phyloP scores from a whole-genome alignment of 2,797 vertebrate genomes.

The Mustela erminea region DNA sequence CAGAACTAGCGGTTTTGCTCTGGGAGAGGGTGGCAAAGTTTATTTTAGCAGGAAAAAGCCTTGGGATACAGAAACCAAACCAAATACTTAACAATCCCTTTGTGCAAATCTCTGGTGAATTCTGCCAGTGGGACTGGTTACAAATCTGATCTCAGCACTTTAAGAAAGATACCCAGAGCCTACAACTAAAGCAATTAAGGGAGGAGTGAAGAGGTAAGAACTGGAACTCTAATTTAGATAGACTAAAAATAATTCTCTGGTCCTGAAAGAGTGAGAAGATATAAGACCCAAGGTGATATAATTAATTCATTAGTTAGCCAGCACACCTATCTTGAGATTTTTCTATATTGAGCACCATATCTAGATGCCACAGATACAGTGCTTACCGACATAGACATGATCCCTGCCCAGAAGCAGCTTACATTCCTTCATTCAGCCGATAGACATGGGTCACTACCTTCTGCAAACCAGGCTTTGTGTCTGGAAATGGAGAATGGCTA shows the following conservation, averaged over 20 bases:
- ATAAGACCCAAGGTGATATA: background rate
- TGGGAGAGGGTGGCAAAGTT: conserved; percentile 57
- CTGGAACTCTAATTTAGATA: background rate
- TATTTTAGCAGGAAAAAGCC: conserved; percentile 62
- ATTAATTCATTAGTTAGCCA: background rate
- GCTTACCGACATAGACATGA: background rate
- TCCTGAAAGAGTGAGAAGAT: background rate
- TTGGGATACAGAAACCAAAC: conserved; percentile 59
- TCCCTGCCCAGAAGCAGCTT: background rate
- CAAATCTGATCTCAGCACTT: background rate
- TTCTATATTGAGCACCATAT: background rate
- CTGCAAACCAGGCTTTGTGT: background rate
- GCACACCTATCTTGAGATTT: background rate
- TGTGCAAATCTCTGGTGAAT: conserved; percentile 19
- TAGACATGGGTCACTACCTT: background rate
- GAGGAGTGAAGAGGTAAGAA: background rate
- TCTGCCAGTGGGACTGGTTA: background rate
- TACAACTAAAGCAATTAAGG: background rate
- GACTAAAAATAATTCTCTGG: background rate
- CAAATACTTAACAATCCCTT: conserved; percentile 45
- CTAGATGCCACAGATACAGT: background rate
- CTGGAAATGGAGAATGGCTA: background rate
- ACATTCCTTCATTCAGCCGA: background rate
- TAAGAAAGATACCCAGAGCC: background rate
- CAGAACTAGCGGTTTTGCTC: conserved; percentile 64